Evolutionary conservation across 2,113 vertebrate genomes (phyloP).

Genomic region (Zosterops japonicus): DNA sequence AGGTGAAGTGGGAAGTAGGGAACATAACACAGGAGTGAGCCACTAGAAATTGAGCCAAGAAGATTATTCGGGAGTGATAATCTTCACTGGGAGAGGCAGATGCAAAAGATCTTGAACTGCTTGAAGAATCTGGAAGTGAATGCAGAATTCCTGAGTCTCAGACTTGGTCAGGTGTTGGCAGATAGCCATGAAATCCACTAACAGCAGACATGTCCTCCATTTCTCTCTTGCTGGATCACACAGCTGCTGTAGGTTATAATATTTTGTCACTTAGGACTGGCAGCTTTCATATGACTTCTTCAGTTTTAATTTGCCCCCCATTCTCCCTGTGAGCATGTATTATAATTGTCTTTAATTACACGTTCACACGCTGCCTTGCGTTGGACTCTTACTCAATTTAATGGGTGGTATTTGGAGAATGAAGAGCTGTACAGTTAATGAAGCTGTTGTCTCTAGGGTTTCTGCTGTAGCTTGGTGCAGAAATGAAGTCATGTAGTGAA

Average conservation of each 20-base stretch:
- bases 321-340: background rate
- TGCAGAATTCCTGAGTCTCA: background rate
- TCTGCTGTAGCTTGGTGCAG: background rate
- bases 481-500: background rate
- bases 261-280: background rate
- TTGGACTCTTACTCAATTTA: background rate
- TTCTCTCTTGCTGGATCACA: background rate
- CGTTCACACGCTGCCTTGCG: background rate
- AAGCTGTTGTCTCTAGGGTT: background rate
- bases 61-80: background rate
- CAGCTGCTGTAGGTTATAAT: conserved; percentile 25
- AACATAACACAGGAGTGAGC: background rate
- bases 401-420: background rate
- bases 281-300: background rate
- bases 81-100: background rate
- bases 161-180: background rate
- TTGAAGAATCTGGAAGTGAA: background rate
- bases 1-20: background rate
- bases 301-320: background rate
- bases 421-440: background rate
- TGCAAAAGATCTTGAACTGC: background rate
- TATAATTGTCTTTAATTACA: conserved; percentile 34
- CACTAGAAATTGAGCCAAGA: background rate
- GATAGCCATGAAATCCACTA: background rate
- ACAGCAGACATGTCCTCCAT: background rate